These are phyloP conservation scores for Azemiops feae DNA, from an alignment of 2,113 vertebrate species.

Conservation along the genomic window DNA sequence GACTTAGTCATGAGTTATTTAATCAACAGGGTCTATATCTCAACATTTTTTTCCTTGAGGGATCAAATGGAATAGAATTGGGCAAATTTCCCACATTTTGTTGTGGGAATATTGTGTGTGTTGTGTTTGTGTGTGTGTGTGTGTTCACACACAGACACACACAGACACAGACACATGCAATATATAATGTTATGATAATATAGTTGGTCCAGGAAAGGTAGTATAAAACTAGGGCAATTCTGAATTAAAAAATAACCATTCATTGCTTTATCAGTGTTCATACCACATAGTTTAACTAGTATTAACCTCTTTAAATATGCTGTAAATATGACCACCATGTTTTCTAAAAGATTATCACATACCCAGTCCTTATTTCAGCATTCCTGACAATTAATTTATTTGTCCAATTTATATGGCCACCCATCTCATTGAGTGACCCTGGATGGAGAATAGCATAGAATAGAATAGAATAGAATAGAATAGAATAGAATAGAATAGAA, in stretches of 20 bases:
- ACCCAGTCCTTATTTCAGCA: not conserved
- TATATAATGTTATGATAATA: not conserved
- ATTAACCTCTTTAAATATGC: not conserved
- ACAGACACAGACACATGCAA: no score
- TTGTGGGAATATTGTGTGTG: not conserved
- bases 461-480: not conserved
- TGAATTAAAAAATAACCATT: not conserved
- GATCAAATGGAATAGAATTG: not conserved
- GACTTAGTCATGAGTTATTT: not conserved
- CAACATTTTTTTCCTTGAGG: not conserved
- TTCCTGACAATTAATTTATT: not conserved
- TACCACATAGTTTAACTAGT: not conserved
- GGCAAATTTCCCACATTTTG: not conserved
- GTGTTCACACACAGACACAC: no score
- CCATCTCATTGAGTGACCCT: not conserved
- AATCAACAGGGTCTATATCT: not conserved
- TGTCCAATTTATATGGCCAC: not conserved
- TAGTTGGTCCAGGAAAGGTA: not conserved
- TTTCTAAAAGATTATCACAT: not conserved
- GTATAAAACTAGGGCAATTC: not conserved
- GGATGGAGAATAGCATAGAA: not conserved
- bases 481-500: no score
- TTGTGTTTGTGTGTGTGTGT: no score
- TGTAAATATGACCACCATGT: not conserved
- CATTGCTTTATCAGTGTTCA: not conserved